Percentiles rank a stretch among this genome's conserved stretches.
Conservation (phyloP, 2,797 vertebrate species). For the Astyanax mexicanus region DNA sequence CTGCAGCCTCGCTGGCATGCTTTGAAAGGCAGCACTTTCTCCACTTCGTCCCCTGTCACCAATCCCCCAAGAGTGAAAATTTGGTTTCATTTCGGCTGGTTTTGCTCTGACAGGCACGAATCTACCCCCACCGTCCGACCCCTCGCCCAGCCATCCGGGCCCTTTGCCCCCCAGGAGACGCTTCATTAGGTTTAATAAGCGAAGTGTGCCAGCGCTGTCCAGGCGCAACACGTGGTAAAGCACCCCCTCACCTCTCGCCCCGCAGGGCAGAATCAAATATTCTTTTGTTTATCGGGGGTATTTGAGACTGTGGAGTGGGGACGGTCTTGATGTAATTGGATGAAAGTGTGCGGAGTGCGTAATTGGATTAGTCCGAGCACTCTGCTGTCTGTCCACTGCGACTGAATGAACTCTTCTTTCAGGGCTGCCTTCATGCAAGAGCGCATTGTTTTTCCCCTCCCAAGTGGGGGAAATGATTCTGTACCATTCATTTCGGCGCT, state of each 20-base stretch:
- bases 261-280: constrained; percentile 43
- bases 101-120: constrained; percentile 61
- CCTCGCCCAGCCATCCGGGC: constrained; percentile 48
- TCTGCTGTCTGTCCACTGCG: constrained; percentile 59
- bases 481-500: neutral
- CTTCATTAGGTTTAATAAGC: constrained; percentile 75
- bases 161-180: constrained; percentile 67
- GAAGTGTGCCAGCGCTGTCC: constrained; percentile 72
- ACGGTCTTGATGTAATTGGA: constrained; percentile 53
- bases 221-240: constrained; percentile 52
- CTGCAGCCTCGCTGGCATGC: constrained; percentile 57
- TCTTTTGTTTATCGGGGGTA: constrained; percentile 52
- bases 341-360: constrained; percentile 51
- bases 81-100: constrained; percentile 56
- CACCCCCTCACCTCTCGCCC: constrained; percentile 11
- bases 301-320: constrained; percentile 43
- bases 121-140: constrained; percentile 48
- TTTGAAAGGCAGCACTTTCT: constrained; percentile 56
- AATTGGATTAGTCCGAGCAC: constrained; percentile 76
- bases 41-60: constrained; percentile 53
- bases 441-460: neutral
- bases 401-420: constrained; percentile 65
- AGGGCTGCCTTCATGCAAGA: constrained; percentile 15
- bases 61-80: constrained; percentile 57
- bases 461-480: neutral